Conservation (phyloP, 2,113 vertebrate species). For the Athene cunicularia region DNA sequence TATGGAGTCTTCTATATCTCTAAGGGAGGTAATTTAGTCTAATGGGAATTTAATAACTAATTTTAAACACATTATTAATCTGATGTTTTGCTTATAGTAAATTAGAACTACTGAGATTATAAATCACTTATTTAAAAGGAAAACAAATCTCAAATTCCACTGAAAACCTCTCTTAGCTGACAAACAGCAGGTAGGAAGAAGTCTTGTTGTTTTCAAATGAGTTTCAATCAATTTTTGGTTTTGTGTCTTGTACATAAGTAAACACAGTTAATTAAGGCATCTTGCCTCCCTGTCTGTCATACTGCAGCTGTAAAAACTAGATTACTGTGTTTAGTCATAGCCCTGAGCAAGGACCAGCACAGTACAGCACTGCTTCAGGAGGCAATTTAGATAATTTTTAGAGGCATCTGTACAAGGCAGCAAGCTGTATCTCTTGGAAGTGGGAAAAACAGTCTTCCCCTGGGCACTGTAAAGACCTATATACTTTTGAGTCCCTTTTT, state of each 20-base stretch:
- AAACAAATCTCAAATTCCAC: constrained; percentile 39
- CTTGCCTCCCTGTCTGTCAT: background rate
- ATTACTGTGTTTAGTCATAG: constrained; percentile 23
- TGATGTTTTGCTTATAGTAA: constrained; percentile 78
- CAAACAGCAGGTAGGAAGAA: constrained; percentile 66
- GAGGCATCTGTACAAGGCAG: background rate
- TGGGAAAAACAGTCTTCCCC: background rate
- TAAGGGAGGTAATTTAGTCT: constrained; percentile 76
- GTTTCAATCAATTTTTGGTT: constrained; percentile 59
- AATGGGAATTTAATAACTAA: constrained; percentile 83
- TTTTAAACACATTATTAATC: constrained; percentile 80
- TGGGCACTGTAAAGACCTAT: background rate
- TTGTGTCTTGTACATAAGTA: constrained; percentile 46
- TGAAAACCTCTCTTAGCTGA: constrained; percentile 45
- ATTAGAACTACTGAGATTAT: constrained; percentile 72
- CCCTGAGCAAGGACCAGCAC: background rate
- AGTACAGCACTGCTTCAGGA: background rate
- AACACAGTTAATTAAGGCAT: constrained; percentile 55
- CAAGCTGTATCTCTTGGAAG: background rate
- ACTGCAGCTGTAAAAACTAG: constrained; percentile 20
- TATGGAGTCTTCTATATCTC: constrained; percentile 67
- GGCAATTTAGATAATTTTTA: background rate
- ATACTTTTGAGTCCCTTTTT: background rate
- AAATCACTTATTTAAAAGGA: constrained; percentile 70
- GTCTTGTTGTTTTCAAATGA: constrained; percentile 62